Evolutionary conservation across 2,888 invertebrate species (phyloP).

Genomic region (Lymantria dispar): DNA sequence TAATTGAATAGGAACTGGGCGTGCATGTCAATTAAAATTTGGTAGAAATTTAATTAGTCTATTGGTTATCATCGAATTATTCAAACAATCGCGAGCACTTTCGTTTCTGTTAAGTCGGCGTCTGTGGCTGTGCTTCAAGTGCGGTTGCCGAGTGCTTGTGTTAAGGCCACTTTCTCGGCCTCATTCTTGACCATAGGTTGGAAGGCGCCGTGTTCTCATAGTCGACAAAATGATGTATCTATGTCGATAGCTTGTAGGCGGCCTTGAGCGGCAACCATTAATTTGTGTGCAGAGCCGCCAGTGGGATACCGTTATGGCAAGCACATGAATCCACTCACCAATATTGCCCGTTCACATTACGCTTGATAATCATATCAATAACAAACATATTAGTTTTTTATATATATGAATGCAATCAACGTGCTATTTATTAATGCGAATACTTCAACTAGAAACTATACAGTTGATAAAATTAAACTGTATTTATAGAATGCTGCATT

Average conservation of each 20-base stretch:
- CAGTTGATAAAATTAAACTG: too few species aligned
- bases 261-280: constrained; percentile 78
- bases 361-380: not conserved
- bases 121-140: constrained; percentile 28
- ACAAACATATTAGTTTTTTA: not conserved
- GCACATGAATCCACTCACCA: constrained; percentile 65
- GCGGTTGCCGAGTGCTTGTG: constrained; percentile 39
- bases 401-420: too few species aligned
- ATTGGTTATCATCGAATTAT: constrained; percentile 38
- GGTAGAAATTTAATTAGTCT: constrained; percentile 43
- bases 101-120: constrained; percentile 27
- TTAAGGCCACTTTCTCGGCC: constrained; percentile 71
- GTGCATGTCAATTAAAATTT: constrained; percentile 37
- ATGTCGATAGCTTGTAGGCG: constrained; percentile 80
- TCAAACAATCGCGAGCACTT: constrained; percentile 44
- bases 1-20: constrained; percentile 43
- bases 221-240: constrained; percentile 77
- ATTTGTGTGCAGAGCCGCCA: constrained; percentile 77
- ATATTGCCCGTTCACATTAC: constrained; percentile 34
- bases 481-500: too few species aligned
- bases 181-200: constrained; percentile 67
- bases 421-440: too few species aligned
- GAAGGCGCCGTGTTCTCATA: constrained; percentile 73
- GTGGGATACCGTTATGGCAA: constrained; percentile 70
- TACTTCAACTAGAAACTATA: too few species aligned